Conservation (phyloP, 37 sponge, comb jelly and placozoan species). For the Cladorhizidae sp. region DNA sequence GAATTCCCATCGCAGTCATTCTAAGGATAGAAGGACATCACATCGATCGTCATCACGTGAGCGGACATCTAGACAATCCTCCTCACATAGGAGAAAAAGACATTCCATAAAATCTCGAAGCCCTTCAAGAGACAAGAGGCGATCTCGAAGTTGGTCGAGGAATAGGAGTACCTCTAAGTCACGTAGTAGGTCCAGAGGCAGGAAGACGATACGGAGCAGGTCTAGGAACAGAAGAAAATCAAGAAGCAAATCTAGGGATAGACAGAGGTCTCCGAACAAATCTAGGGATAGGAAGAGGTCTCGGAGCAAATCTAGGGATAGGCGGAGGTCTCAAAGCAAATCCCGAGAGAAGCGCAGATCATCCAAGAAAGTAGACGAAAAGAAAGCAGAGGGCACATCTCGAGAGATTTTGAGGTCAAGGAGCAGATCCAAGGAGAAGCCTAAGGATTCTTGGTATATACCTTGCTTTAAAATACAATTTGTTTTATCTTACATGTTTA, state of each 20-base stretch:
- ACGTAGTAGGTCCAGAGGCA: slow-evolving; percentile 8
- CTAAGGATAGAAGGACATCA: slow-evolving; percentile 3
- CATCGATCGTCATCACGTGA: neutral
- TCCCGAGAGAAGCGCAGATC: neutral
- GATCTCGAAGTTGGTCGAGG: neutral
- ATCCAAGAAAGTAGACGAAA: too few relatives aligned
- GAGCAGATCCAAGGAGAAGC: too few relatives aligned
- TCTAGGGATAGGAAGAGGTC: slow-evolving; percentile 15
- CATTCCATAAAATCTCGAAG: slow-evolving; percentile 11
- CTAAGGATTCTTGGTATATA: too few relatives aligned
- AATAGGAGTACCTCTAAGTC: neutral
- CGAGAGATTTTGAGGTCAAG: too few relatives aligned
- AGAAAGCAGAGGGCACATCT: too few relatives aligned
- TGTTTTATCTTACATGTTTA: too few relatives aligned
- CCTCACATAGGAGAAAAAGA: neutral
- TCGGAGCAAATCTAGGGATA: neutral
- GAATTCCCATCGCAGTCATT: slow-evolving; percentile 18
- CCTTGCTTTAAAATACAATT: too few relatives aligned
- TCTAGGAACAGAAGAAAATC: slow-evolving; percentile 8
- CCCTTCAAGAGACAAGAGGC: neutral
- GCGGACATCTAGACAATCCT: neutral
- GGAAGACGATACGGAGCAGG: neutral
- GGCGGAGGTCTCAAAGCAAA: neutral
- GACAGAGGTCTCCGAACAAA: slow-evolving; percentile 10
- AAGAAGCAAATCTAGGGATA: neutral